Conservation (phyloP, 2,113 vertebrate genomes). For the Pipra filicauda region DNA sequence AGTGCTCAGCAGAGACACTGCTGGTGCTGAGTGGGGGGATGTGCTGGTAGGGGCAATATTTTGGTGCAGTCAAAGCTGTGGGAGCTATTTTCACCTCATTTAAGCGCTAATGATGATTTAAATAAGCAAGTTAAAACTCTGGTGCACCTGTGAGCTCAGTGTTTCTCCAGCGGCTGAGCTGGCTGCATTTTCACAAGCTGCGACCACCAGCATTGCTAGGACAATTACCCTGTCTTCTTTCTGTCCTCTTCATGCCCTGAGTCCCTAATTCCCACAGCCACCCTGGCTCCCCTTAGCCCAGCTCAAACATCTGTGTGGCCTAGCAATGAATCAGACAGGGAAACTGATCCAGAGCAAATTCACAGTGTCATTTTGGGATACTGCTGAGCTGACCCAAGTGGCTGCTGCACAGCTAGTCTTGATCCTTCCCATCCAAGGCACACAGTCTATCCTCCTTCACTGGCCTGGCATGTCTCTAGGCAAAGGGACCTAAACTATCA, state of each 20-base stretch:
- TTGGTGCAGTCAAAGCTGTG: background rate
- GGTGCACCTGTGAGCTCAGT: background rate
- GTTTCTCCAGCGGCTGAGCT: background rate
- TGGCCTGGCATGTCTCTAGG: background rate
- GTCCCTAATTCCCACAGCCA: background rate
- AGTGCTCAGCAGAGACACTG: background rate
- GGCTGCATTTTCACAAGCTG: background rate
- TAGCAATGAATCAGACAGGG: background rate
- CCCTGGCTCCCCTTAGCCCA: background rate
- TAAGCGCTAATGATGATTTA: background rate
- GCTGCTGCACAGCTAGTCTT: background rate
- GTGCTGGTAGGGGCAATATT: background rate
- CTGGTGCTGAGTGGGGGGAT: background rate
- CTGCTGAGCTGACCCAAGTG: background rate
- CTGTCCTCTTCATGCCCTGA: fast-evolving
- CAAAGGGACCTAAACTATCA: background rate
- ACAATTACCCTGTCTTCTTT: background rate
- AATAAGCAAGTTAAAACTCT: background rate
- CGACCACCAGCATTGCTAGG: background rate
- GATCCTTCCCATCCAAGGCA: background rate
- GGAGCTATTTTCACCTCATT: background rate
- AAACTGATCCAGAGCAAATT: background rate
- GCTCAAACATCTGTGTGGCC: background rate
- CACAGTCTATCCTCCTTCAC: background rate
- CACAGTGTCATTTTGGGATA: background rate